A percentile compares a stretch with the other conserved stretches of the same genome.
phyloP scores from a whole-genome alignment of 2,888 invertebrate species.

The Siphlonurus alternatus region DNA sequence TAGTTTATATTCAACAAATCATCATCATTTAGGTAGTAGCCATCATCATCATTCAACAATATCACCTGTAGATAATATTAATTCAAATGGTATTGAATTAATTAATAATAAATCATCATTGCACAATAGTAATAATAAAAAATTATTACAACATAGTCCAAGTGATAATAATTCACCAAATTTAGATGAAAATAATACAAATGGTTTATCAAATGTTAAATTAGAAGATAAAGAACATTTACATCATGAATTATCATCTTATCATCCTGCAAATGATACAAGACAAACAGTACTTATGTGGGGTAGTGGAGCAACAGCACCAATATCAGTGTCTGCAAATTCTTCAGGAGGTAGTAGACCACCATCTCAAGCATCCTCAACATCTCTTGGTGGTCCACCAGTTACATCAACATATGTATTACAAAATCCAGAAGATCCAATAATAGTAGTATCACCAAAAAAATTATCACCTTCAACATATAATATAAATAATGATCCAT shows the following conservation, averaged over 20 bases:
- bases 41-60: too few species aligned
- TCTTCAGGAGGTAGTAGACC: not conserved
- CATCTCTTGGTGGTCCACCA: slow-evolving; percentile 3
- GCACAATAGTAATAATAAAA: too few species aligned
- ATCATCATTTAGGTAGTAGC: not conserved
- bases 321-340: not conserved
- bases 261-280: slow-evolving; percentile 31
- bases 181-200: too few species aligned
- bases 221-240: not conserved
- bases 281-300: slow-evolving; percentile 89
- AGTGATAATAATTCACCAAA: not conserved
- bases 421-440: not conserved
- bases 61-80: not conserved
- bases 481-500: slow-evolving; percentile 21
- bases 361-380: not conserved
- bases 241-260: not conserved
- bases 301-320: slow-evolving; percentile 34
- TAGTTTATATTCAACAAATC: not conserved
- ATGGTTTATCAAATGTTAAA: not conserved
- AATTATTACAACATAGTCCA: too few species aligned
- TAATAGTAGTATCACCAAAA: not conserved
- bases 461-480: not conserved
- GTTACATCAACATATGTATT: not conserved
- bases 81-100: too few species aligned
- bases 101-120: too few species aligned